Evolutionary conservation across 1,140 invertebrate genomes (phyloP).

Genomic region (Stenopsyche tienmushanensis): DNA sequence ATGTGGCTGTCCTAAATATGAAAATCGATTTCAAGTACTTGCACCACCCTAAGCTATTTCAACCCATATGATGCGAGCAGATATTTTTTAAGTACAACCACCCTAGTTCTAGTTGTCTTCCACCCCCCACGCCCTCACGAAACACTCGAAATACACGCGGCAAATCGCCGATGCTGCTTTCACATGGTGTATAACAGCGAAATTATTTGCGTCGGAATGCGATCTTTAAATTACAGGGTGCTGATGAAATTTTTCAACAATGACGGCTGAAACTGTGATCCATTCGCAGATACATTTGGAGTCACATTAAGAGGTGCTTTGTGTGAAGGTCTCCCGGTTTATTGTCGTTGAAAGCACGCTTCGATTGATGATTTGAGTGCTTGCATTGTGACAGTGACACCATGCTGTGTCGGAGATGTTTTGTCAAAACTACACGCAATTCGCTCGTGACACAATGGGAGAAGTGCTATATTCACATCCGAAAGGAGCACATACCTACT

Average conservation of each 20-base stretch:
- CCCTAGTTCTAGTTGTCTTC: too few species aligned
- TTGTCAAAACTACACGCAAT: slow-evolving; percentile 40
- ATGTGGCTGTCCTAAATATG: slow-evolving; percentile 38
- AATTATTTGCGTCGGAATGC: not conserved
- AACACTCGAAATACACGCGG: slow-evolving; percentile 11
- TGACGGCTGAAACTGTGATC: too few species aligned
- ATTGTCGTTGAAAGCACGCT: slow-evolving; percentile 33
- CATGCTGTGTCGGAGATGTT: slow-evolving; percentile 29
- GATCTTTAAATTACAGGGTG: too few species aligned
- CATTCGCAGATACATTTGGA: not conserved
- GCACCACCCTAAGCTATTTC: slow-evolving; percentile 34
- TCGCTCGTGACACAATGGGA: slow-evolving; percentile 28
- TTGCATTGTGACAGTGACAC: slow-evolving; percentile 24
- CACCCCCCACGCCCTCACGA: slow-evolving; percentile 16
- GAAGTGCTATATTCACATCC: slow-evolving; percentile 31
- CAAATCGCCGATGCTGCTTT: not conserved
- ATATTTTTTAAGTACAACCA: slow-evolving; percentile 34
- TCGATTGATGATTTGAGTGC: slow-evolving; percentile 12
- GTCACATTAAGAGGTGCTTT: slow-evolving; percentile 37
- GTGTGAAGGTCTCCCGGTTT: slow-evolving; percentile 1
- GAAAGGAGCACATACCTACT: slow-evolving; percentile 10
- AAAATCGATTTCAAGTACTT: slow-evolving; percentile 41
- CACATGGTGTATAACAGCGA: not conserved
- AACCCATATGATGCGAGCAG: slow-evolving; percentile 34
- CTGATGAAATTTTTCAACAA: too few species aligned